Conservation (phyloP, 2,113 vertebrate genomes). For the Mesembrinibis cayennensis region DNA sequence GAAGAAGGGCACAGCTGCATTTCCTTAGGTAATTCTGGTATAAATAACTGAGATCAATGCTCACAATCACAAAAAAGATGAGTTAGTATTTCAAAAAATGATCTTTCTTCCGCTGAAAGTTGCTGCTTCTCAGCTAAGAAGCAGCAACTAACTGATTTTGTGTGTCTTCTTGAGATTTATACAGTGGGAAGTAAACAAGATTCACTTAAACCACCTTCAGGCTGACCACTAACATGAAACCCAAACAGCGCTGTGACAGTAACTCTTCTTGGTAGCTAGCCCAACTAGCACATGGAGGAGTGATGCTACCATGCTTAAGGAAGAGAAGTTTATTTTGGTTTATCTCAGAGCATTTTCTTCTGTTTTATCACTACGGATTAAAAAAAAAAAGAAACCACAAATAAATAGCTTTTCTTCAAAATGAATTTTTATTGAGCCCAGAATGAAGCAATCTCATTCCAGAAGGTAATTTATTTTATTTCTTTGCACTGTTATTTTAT, state of each 20-base stretch:
- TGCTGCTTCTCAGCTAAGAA: background rate
- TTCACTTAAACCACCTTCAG: background rate
- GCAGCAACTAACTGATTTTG: background rate
- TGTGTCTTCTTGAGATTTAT: background rate
- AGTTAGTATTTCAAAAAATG: background rate
- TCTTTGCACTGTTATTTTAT: background rate
- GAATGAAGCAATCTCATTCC: background rate
- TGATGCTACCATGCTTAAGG: background rate
- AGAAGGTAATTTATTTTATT: background rate
- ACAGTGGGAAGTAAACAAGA: background rate
- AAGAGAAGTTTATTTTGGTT: background rate
- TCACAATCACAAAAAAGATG: background rate
- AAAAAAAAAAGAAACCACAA: background rate
- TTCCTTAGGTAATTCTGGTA: slow-evolving; percentile 42
- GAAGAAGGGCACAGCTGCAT: slow-evolving; percentile 28
- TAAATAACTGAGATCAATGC: slow-evolving; percentile 18
- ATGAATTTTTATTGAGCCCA: background rate
- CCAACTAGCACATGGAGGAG: background rate
- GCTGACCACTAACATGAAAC: background rate
- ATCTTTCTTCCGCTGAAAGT: background rate
- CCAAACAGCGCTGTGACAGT: background rate
- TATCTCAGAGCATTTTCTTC: background rate
- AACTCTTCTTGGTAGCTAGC: background rate
- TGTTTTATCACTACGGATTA: background rate
- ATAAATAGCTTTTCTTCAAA: background rate